Conservation (phyloP, 2,888 invertebrate genomes). For the Chrysolina haemoptera region DNA sequence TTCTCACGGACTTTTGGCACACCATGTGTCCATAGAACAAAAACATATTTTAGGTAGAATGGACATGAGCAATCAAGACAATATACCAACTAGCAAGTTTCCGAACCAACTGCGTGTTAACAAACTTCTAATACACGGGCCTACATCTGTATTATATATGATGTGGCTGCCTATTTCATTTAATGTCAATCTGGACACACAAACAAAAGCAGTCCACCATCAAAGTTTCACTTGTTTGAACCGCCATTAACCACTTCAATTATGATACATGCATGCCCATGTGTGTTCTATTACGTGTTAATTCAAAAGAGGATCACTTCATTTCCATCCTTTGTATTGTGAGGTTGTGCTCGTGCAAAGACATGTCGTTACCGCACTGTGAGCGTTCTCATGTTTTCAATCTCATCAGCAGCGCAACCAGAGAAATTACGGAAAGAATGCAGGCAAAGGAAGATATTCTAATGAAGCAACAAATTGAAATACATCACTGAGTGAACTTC, state of each 20-base stretch:
- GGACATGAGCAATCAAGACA: too few relatives aligned
- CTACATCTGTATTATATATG: too few relatives aligned
- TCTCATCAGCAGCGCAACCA: not conserved
- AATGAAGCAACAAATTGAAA: not conserved
- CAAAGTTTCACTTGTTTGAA: not conserved
- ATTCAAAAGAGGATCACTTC: not conserved
- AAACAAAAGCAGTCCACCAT: too few relatives aligned
- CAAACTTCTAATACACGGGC: too few relatives aligned
- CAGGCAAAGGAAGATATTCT: not conserved
- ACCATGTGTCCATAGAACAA: too few relatives aligned
- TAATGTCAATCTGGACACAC: slow-evolving; percentile 29
- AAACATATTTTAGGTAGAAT: too few relatives aligned
- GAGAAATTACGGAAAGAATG: not conserved
- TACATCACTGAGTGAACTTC: not conserved
- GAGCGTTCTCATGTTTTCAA: not conserved
- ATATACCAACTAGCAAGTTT: too few relatives aligned
- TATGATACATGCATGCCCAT: not conserved
- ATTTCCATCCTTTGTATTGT: not conserved
- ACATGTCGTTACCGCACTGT: not conserved
- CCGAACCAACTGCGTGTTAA: too few relatives aligned
- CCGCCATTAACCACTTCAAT: too few relatives aligned
- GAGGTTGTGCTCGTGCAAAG: not conserved
- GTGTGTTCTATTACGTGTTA: not conserved
- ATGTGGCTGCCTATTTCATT: too few relatives aligned
- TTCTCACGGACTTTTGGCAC: too few relatives aligned